Evolutionary conservation across 2,888 invertebrate species (phyloP).

Genomic region (Sialis fuliginosa): DNA sequence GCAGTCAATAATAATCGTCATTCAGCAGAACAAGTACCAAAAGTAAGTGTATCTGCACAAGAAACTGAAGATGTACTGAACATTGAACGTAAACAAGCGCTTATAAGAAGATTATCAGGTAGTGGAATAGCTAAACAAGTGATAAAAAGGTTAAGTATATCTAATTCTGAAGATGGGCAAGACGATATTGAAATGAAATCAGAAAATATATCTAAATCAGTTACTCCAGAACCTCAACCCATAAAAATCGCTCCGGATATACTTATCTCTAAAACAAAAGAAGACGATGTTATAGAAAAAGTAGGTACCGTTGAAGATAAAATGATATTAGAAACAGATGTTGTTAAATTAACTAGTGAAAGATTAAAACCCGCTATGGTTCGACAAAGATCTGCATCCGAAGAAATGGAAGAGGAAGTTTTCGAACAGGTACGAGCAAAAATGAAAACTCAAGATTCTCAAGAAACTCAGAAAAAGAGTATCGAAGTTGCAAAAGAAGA

Average conservation of each 20-base stretch:
- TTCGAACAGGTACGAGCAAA: slow-evolving; percentile 20
- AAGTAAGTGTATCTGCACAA: slow-evolving; percentile 32
- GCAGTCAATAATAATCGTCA: slow-evolving; percentile 13
- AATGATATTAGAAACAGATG: background rate
- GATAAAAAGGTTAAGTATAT: slow-evolving; percentile 19
- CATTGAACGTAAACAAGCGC: slow-evolving; percentile 27
- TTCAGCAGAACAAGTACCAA: slow-evolving; percentile 10
- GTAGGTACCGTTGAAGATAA: slow-evolving; percentile 15
- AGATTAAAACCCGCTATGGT: slow-evolving; percentile 14
- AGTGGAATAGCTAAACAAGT: slow-evolving; percentile 22
- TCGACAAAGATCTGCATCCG: slow-evolving; percentile 19
- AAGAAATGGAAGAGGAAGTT: slow-evolving; percentile 22
- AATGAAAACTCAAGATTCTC: slow-evolving; percentile 23
- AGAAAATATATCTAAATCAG: slow-evolving; percentile 9
- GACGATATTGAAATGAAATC: slow-evolving; percentile 14
- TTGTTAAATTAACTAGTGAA: background rate
- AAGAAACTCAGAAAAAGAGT: slow-evolving; percentile 16
- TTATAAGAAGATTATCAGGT: slow-evolving; percentile 30
- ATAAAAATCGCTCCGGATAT: slow-evolving; percentile 20
- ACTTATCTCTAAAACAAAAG: slow-evolving; percentile 21
- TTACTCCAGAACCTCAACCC: slow-evolving; percentile 21
- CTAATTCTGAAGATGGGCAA: slow-evolving; percentile 16
- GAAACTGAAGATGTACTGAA: slow-evolving; percentile 27
- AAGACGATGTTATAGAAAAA: slow-evolving; percentile 16
- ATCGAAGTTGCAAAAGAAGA: slow-evolving; percentile 20